phyloP scores from a whole-genome alignment of 2,797 vertebrate genomes.

The Hipposideros larvatus region DNA sequence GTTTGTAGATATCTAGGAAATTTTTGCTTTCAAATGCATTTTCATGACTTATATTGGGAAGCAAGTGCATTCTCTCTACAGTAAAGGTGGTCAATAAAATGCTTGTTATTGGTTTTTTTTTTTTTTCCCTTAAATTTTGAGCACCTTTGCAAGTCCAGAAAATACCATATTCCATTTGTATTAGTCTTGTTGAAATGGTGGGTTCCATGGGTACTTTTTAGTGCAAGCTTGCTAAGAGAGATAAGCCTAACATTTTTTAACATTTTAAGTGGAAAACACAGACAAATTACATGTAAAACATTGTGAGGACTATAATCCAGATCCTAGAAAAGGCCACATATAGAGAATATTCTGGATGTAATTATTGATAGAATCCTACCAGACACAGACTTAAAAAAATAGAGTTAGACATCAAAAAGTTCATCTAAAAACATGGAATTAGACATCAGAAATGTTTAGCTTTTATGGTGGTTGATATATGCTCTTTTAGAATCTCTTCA shows the following conservation, averaged over 20 bases:
- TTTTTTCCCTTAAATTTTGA: not conserved
- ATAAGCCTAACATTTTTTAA: not conserved
- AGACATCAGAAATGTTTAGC: not conserved
- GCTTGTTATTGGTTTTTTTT: not conserved
- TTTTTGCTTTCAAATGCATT: not conserved
- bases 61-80: not conserved
- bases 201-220: not conserved
- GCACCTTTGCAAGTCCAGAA: not conserved
- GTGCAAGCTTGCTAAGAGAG: not conserved
- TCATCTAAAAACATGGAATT: not conserved
- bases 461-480: slow-evolving; percentile 3
- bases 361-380: not conserved
- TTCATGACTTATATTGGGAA: not conserved
- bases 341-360: not conserved
- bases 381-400: not conserved
- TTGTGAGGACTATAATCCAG: not conserved
- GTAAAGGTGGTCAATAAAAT: not conserved
- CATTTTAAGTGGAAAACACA: not conserved
- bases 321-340: not conserved
- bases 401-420: not conserved
- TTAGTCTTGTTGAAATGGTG: not conserved
- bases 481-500: not conserved
- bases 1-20: not conserved
- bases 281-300: not conserved
- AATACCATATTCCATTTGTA: not conserved